A percentile compares a stretch with the other conserved stretches of the same genome.
Conservation (phyloP, 1,140 invertebrate species). For the Solenopsis fugax region DNA sequence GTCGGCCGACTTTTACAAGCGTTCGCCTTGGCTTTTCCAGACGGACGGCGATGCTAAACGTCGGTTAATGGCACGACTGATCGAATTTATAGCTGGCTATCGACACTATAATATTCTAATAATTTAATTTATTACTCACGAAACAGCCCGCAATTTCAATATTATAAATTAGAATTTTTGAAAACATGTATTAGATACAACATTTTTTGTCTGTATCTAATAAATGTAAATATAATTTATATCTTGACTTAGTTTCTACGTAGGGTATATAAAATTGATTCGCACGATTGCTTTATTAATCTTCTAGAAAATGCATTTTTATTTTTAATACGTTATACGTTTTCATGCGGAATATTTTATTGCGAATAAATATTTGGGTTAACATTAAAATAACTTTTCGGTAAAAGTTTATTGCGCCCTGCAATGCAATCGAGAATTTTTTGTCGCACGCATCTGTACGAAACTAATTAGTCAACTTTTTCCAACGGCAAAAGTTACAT, state of each 20-base stretch:
- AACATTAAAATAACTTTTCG: constrained; percentile 28
- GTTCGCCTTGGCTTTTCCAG: constrained; percentile 33
- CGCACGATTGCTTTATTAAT: background rate
- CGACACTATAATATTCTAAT: background rate
- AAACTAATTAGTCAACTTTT: constrained; percentile 60
- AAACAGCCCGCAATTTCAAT: background rate
- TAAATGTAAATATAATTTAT: constrained; percentile 26
- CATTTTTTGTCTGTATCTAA: background rate
- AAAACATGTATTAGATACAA: background rate
- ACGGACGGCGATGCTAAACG: constrained; percentile 8
- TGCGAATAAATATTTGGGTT: background rate
- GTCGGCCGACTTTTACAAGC: constrained; percentile 39
- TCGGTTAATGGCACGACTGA: background rate
- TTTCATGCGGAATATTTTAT: background rate
- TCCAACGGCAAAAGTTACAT: constrained; percentile 48
- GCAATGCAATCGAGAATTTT: constrained; percentile 38
- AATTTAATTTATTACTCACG: constrained; percentile 22
- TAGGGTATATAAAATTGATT: background rate
- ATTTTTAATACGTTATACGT: background rate
- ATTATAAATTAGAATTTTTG: background rate
- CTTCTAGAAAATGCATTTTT: background rate
- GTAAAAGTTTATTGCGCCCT: constrained; percentile 18
- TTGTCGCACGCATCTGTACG: constrained; percentile 30
- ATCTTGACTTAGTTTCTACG: background rate
- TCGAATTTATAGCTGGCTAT: constrained; percentile 30